A percentile compares a stretch with the other conserved stretches of the same genome.
phyloP scores from a whole-genome alignment of 1,140 invertebrate species.

The Metaphire vulgaris region DNA sequence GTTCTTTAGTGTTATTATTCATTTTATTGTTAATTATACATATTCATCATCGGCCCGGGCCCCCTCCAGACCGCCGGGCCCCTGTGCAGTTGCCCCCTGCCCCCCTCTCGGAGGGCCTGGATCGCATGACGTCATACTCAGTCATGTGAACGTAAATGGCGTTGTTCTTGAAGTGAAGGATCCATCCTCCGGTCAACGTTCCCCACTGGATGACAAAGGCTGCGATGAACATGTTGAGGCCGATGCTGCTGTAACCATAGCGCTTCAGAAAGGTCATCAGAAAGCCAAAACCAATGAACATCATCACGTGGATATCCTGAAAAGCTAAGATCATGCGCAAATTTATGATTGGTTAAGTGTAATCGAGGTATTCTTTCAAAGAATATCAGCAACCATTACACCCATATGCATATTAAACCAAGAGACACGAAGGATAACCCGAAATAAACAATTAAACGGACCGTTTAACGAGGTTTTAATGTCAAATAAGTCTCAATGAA shows the following conservation, averaged over 20 bases:
- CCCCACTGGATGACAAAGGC: conserved; percentile 31
- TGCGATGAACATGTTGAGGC: conserved; percentile 34
- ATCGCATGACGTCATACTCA: not conserved
- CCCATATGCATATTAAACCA: too few species aligned
- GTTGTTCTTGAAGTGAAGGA: conserved; percentile 25
- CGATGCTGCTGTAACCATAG: conserved; percentile 71
- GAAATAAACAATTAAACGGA: too few species aligned
- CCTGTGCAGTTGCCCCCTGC: not conserved
- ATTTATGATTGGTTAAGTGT: too few species aligned
- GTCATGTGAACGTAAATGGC: not conserved
- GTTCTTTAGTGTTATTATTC: too few species aligned
- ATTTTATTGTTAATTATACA: too few species aligned
- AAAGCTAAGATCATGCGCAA: conserved; percentile 29
- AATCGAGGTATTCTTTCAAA: too few species aligned
- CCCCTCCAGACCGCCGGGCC: not conserved
- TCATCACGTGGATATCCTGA: conserved; percentile 66
- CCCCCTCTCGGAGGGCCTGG: too few species aligned
- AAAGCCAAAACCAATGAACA: conserved; percentile 89
- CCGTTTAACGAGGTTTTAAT: too few species aligned
- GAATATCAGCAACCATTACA: too few species aligned
- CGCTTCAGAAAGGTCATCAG: conserved; percentile 84
- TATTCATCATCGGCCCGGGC: not conserved
- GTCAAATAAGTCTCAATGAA: too few species aligned
- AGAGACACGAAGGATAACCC: too few species aligned
- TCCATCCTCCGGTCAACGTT: conserved; percentile 31